These are phyloP conservation scores for Trachymyrmex cornetzi DNA, from an alignment of 1,140 invertebrate genomes.

Conservation along the genomic window DNA sequence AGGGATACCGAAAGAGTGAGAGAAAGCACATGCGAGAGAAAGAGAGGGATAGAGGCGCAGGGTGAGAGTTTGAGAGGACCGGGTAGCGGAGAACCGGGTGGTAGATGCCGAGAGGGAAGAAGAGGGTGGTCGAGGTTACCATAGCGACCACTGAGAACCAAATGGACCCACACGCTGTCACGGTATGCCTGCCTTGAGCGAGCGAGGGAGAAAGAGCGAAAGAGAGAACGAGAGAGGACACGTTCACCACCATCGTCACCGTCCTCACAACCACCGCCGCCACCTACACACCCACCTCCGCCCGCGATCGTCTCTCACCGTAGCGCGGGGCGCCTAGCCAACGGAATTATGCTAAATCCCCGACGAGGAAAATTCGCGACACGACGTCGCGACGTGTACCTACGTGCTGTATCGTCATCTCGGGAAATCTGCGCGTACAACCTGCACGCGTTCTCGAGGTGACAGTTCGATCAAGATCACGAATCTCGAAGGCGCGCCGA, in stretches of 20 bases:
- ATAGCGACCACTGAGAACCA: slow-evolving; percentile 83
- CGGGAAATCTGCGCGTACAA: slow-evolving; percentile 65
- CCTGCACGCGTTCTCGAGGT: slow-evolving; percentile 34
- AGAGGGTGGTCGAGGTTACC: slow-evolving; percentile 82
- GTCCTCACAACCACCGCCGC: slow-evolving; percentile 40
- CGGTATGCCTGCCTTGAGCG: slow-evolving; percentile 77
- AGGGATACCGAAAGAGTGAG: slow-evolving; percentile 28
- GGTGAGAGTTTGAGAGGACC: slow-evolving; percentile 60
- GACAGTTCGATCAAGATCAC: slow-evolving; percentile 68
- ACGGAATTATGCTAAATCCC: slow-evolving; percentile 80
- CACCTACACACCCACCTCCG: slow-evolving; percentile 29
- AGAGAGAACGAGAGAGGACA: slow-evolving; percentile 61
- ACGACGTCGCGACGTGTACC: slow-evolving; percentile 73
- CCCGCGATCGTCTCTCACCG: slow-evolving; percentile 30
- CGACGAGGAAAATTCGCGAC: slow-evolving; percentile 78
- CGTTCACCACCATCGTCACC: slow-evolving; percentile 68
- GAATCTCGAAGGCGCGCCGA: slow-evolving; percentile 53
- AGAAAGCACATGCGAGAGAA: slow-evolving; percentile 53
- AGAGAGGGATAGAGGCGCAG: slow-evolving; percentile 25
- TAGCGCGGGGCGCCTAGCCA: slow-evolving; percentile 68
- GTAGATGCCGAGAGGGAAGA: slow-evolving; percentile 76
- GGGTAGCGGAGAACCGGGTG: slow-evolving; percentile 66
- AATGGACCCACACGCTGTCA: slow-evolving; percentile 83
- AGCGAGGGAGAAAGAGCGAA: slow-evolving; percentile 73
- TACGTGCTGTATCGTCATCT: slow-evolving; percentile 74